Evolutionary conservation across 64 coral and sea anemone genomes (phyloP).

Genomic region (Pocillopora damicornis): DNA sequence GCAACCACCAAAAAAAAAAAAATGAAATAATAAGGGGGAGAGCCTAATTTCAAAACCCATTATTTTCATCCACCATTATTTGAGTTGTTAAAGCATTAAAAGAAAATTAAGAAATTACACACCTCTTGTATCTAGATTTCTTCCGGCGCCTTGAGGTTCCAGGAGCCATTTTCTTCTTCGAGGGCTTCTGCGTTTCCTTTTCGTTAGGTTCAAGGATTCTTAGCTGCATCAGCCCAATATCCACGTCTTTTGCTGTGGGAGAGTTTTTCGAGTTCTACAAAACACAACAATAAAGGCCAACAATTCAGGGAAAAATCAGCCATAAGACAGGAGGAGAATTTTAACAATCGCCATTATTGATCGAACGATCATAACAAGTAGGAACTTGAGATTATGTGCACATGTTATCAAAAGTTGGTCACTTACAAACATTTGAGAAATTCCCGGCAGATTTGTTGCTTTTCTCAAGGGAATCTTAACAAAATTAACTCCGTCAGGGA

Average conservation of each 20-base stretch:
- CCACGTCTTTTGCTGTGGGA: not conserved
- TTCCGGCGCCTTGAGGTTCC: conserved; percentile 15
- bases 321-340: not conserved
- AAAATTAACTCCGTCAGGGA: not conserved
- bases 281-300: not conserved
- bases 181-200: not conserved
- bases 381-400: not conserved
- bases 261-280: not conserved
- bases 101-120: not conserved
- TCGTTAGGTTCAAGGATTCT: not conserved
- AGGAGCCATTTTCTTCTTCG: conserved; percentile 9
- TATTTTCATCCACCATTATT: not conserved
- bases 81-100: not conserved
- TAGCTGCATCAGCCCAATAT: not conserved
- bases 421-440: conserved; percentile 8
- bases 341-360: not conserved
- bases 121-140: conserved; percentile 17
- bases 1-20: not conserved
- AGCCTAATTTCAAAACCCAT: not conserved
- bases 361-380: not conserved
- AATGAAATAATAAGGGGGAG: not conserved
- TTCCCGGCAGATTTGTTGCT: not conserved
- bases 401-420: not conserved
- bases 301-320: not conserved
- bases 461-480: not conserved